A percentile compares a stretch with the other conserved stretches of the same genome.
These are phyloP conservation scores for Malacoraja senta DNA, from an alignment of 2,797 vertebrate genomes.

Conservation along the genomic window DNA sequence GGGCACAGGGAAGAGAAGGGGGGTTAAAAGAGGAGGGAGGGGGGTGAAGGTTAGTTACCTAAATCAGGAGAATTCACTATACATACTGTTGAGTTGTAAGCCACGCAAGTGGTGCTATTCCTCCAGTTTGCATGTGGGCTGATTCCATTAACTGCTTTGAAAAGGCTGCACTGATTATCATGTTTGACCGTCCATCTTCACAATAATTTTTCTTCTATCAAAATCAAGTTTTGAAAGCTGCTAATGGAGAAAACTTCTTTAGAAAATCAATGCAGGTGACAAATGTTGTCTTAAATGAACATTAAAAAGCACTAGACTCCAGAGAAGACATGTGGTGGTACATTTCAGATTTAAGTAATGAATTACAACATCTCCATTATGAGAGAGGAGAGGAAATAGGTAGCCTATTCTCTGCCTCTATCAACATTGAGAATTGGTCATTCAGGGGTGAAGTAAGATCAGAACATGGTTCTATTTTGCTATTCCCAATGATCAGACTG, in stretches of 20 bases:
- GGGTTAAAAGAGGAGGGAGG: too few relatives aligned
- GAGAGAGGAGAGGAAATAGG: background rate
- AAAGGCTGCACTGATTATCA: background rate
- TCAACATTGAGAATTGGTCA: background rate
- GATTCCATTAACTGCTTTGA: constrained; percentile 1
- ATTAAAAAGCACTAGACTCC: background rate
- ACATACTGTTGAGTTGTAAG: too few relatives aligned
- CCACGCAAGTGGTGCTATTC: too few relatives aligned
- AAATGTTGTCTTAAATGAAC: background rate
- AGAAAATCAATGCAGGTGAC: background rate
- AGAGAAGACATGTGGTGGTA: background rate
- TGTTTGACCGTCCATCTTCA: background rate
- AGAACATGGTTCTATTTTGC: background rate
- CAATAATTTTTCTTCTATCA: background rate
- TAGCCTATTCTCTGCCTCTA: too few relatives aligned
- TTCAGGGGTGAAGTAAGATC: background rate
- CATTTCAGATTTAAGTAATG: constrained; percentile 5
- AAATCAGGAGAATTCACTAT: too few relatives aligned
- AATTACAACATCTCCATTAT: background rate
- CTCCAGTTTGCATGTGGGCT: background rate
- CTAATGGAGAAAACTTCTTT: background rate
- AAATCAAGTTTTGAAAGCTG: background rate
- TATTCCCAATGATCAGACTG: background rate
- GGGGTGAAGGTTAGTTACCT: too few relatives aligned
- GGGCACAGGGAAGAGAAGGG: too few relatives aligned